Base-by-base conservation (phyloP, 2,888 invertebrate genomes). In the Mimachlamys varia region DNA sequence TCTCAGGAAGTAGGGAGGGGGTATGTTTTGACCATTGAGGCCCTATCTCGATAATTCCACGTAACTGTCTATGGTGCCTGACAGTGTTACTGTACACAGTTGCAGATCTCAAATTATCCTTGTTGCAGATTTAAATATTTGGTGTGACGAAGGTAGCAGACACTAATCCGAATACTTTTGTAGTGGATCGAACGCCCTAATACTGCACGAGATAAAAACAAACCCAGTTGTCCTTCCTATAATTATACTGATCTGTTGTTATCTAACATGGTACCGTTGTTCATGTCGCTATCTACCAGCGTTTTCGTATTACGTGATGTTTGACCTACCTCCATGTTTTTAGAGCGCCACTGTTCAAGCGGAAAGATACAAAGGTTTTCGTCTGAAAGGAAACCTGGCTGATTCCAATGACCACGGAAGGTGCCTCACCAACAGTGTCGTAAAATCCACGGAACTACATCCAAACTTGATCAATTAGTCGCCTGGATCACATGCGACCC, bases 401-500 rank as follows among this genome's bases (percentile, higher is more conserved):
- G 76, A 76, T 76, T 76, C 76, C 33, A 27, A 76, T 76, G 76
- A 76, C 76, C 76, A 76, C 76, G 76, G 33, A 76, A 76, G 76
- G 27, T 76, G 76, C 33, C 33, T 76, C 33, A 33, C 76, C 76
- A 12, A 17, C 17, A 76, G 76, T 76, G 76, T 76, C 76, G 33
- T 76, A 76, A 76, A 76, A 76, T 76, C 76, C 76, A 76, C 15
- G 76, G 76, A 76, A 33, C 76, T 76, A 76, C 76, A 76, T 76
- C 76, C 76, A 76, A 76, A 27, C 76, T 33, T 76, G 76, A 76
- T 76, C 76, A 76, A 76, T 76, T 76, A 76, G 76, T 13, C 33
- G 76, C 76, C 12, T 76, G 76, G 33, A 76, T 76, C 76, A 76
- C 76, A 76, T 76, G 76, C 76, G 76, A 76, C 76, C 76, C 27